A percentile compares a stretch with the other conserved stretches of the same genome.
Evolutionary conservation across 2,113 vertebrate species (phyloP).

Genomic region (Heteronetta atricapilla): DNA sequence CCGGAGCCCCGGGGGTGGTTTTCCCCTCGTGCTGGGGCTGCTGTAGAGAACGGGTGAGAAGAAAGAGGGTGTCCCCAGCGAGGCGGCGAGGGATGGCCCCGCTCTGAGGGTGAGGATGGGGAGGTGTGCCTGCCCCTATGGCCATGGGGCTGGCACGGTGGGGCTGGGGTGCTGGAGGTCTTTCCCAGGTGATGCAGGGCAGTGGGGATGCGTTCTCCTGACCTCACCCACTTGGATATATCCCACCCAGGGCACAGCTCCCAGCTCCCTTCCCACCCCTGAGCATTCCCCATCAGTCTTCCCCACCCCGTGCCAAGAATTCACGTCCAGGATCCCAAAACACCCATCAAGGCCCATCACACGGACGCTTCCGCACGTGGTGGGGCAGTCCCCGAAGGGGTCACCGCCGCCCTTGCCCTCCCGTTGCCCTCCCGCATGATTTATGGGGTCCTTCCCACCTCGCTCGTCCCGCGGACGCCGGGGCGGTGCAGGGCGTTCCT

Average conservation of each 20-base stretch:
- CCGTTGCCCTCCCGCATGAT: not conserved
- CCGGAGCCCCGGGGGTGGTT: not conserved
- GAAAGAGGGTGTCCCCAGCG: not conserved
- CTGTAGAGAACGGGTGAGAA: not conserved
- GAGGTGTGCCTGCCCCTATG: fast-evolving
- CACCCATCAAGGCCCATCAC: not conserved
- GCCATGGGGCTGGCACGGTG: not conserved
- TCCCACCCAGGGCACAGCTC: not conserved
- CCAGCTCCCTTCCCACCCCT: not conserved
- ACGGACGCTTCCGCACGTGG: not conserved
- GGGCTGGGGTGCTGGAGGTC: not conserved
- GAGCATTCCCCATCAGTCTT: too few relatives aligned
- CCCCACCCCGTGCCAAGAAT: fast-evolving
- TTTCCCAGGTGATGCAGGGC: not conserved
- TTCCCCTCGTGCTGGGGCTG: not conserved
- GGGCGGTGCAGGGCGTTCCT: not conserved
- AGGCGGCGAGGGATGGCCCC: not conserved
- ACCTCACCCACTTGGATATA: not conserved
- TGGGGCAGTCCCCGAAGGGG: not conserved
- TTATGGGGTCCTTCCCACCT: not conserved
- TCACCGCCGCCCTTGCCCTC: fast-evolving
- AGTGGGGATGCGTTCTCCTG: not conserved
- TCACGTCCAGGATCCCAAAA: not conserved
- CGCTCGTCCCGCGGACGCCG: not conserved
- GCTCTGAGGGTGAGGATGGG: not conserved